phyloP scores from a whole-genome alignment of 2,113 vertebrate species.

The Glaucomys volans region DNA sequence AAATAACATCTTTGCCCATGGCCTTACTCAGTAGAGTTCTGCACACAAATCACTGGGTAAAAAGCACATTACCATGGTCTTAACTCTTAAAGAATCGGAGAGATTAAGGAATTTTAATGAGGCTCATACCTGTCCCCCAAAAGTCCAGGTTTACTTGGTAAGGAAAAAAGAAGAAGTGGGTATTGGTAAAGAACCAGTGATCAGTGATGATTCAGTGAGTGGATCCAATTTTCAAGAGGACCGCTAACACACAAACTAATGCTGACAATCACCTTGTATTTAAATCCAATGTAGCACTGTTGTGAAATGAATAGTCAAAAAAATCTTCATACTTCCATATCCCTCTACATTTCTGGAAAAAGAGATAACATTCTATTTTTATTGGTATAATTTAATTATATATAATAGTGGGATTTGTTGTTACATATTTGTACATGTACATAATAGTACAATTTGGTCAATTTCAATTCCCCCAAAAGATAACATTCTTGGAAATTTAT shows the following conservation, averaged over 20 bases:
- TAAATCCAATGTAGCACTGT: background rate
- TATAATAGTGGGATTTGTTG: too few species aligned
- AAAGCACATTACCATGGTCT: background rate
- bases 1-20: background rate
- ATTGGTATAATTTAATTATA: too few species aligned
- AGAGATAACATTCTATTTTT: background rate
- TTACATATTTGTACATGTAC: too few species aligned
- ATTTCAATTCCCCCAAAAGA: background rate
- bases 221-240: background rate
- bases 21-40: background rate
- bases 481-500: slow-evolving; percentile 34
- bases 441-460: too few species aligned
- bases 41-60: background rate
- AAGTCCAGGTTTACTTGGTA: slow-evolving; percentile 16
- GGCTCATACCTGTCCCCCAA: background rate
- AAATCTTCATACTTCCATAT: background rate
- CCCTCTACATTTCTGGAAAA: slow-evolving; percentile 12
- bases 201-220: background rate
- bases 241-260: background rate
- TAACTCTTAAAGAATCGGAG: background rate
- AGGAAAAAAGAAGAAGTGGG: background rate
- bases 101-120: slow-evolving; percentile 13
- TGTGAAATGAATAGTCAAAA: slow-evolving; percentile 42
- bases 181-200: background rate
- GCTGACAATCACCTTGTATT: background rate